Percentiles rank a stretch among this genome's conserved stretches.
Evolutionary conservation across 2,113 vertebrate species (phyloP).

Genomic region (Pan troglodytes): DNA sequence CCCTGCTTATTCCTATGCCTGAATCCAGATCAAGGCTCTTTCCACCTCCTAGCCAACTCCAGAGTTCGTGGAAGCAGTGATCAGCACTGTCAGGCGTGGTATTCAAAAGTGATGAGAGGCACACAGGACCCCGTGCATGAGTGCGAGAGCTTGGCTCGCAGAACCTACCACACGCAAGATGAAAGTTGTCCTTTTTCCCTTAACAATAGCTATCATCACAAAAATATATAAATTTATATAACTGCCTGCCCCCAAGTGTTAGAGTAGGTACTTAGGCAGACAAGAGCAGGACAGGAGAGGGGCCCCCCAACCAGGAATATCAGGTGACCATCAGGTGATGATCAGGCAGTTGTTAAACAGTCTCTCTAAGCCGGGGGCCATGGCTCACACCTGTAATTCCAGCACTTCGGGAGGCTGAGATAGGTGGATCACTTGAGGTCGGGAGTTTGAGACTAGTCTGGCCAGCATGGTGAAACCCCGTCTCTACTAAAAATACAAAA

Average conservation of each 20-base stretch:
- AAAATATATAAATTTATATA: background rate
- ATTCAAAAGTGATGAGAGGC: background rate
- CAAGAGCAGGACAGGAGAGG: too few relatives aligned
- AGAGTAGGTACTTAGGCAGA: too few relatives aligned
- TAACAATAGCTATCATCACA: background rate
- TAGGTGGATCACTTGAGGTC: too few relatives aligned
- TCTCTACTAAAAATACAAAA: too few relatives aligned
- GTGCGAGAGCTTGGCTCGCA: fast-evolving
- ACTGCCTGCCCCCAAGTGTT: background rate
- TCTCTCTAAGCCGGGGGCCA: too few relatives aligned
- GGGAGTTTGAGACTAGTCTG: too few relatives aligned
- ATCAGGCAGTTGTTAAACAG: too few relatives aligned
- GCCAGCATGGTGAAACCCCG: too few relatives aligned
- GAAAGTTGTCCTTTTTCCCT: background rate
- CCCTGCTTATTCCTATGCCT: background rate
- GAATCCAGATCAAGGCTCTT: background rate
- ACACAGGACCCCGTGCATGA: fast-evolving
- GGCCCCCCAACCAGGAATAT: too few relatives aligned
- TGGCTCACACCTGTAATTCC: too few relatives aligned
- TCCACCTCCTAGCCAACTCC: background rate
- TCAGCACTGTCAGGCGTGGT: background rate
- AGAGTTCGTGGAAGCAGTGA: background rate
- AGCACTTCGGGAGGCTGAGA: too few relatives aligned
- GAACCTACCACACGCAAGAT: background rate
- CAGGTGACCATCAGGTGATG: too few relatives aligned